These are phyloP conservation scores for Calcarius lapponicus DNA, from an alignment of 2,797 vertebrate genomes.

Conservation along the genomic window DNA sequence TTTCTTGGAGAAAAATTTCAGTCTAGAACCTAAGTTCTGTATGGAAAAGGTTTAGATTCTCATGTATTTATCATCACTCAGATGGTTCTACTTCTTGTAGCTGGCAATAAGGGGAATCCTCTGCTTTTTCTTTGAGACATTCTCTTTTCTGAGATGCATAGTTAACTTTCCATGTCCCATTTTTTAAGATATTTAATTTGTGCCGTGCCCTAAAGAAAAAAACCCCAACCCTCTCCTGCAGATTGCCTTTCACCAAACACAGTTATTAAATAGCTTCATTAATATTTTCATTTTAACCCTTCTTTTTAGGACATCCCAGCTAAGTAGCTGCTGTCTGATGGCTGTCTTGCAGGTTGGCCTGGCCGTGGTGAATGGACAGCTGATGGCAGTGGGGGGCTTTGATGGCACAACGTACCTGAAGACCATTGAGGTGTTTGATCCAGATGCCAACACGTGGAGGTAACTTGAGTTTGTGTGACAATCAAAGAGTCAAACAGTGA, in stretches of 20 bases:
- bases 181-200: neutral
- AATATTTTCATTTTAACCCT: neutral
- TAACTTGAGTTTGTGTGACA: constrained; percentile 59
- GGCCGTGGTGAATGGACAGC: constrained; percentile 96
- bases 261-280: neutral
- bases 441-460: constrained; percentile 99
- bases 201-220: neutral
- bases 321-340: neutral
- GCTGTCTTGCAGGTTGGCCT: constrained; percentile 87
- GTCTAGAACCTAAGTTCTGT: neutral
- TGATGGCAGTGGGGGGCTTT: constrained; percentile 99
- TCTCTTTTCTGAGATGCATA: neutral
- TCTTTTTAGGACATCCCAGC: neutral
- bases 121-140: neutral
- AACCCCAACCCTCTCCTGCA: neutral
- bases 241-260: neutral
- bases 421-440: constrained; percentile 99
- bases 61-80: neutral
- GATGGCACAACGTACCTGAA: constrained; percentile 98
- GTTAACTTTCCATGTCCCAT: neutral
- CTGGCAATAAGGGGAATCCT: neutral
- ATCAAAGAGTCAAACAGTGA: too few relatives aligned
- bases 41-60: neutral
- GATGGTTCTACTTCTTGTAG: neutral
- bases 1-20: neutral